Evolutionary conservation across 2,888 invertebrate genomes (phyloP).

Genomic region (Oegoconia quadripuncta): DNA sequence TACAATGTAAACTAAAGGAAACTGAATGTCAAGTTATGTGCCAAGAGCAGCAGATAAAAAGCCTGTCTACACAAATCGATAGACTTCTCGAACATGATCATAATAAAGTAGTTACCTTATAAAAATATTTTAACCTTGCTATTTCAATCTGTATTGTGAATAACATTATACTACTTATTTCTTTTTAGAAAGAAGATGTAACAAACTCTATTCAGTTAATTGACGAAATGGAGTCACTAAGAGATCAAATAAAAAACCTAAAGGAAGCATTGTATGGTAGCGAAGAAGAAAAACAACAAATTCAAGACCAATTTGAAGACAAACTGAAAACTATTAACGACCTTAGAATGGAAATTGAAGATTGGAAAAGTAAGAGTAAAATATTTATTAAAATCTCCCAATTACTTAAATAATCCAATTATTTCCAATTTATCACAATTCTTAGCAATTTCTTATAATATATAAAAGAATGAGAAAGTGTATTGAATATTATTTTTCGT

Average conservation of each 20-base stretch:
- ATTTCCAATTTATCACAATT: conserved; percentile 3
- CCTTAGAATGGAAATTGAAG: conserved; percentile 54
- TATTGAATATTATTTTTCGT: neutral
- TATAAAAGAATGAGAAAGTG: too few relatives aligned
- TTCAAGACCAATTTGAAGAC: conserved; percentile 49
- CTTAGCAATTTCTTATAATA: neutral
- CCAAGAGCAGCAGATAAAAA: conserved; percentile 78
- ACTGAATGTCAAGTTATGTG: conserved; percentile 76
- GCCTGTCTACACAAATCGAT: conserved; percentile 73
- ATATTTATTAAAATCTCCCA: neutral
- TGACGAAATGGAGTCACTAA: conserved; percentile 55
- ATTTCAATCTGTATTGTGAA: neutral
- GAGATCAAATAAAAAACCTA: conserved; percentile 54
- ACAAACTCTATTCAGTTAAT: conserved; percentile 38
- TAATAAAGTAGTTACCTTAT: conserved; percentile 34
- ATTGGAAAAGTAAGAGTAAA: conserved; percentile 53
- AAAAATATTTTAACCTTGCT: neutral
- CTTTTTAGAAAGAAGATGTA: conserved; percentile 22
- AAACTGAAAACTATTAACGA: conserved; percentile 51
- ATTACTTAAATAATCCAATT: too few relatives aligned
- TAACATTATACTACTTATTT: neutral
- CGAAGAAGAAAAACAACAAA: conserved; percentile 57
- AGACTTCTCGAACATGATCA: conserved; percentile 56
- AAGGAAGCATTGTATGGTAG: conserved; percentile 47
- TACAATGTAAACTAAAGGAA: conserved; percentile 73